Percentiles rank a stretch among this genome's conserved stretches.
These are phyloP conservation scores for Baryphthengus martii DNA, from an alignment of 2,113 vertebrate genomes.

Conservation along the genomic window DNA sequence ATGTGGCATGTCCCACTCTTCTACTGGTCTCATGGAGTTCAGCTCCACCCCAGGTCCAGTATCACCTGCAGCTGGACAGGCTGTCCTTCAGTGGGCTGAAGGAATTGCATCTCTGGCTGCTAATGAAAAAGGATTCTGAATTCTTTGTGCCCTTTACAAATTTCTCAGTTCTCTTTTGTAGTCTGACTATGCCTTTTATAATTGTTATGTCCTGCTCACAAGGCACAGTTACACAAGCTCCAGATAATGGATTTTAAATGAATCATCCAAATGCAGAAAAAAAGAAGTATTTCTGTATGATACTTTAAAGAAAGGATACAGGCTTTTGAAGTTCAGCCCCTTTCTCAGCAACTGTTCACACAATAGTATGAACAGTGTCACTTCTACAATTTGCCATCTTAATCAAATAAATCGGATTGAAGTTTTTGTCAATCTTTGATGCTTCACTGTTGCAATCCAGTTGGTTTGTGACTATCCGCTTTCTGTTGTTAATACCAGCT, in stretches of 20 bases:
- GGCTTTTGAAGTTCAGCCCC: neutral
- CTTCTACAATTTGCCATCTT: neutral
- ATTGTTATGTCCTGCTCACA: accelerated
- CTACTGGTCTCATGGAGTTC: neutral
- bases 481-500: neutral
- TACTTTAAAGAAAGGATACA: neutral
- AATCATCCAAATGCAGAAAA: neutral
- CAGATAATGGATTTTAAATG: neutral
- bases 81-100: neutral
- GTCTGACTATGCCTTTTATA: neutral
- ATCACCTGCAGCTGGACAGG: neutral
- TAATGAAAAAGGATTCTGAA: neutral
- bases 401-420: neutral
- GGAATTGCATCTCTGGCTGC: neutral
- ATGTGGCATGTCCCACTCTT: neutral
- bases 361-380: neutral
- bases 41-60: neutral
- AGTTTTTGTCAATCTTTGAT: neutral
- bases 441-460: neutral
- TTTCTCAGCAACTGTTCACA: neutral
- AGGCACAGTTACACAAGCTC: neutral
- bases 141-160: neutral
- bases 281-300: neutral
- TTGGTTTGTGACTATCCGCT: neutral
- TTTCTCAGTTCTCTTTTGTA: neutral